Evolutionary conservation across 2,797 vertebrate genomes (phyloP), one percentile per base, ranked within the genome.

Genomic region (Discoglossus pictus): DNA sequence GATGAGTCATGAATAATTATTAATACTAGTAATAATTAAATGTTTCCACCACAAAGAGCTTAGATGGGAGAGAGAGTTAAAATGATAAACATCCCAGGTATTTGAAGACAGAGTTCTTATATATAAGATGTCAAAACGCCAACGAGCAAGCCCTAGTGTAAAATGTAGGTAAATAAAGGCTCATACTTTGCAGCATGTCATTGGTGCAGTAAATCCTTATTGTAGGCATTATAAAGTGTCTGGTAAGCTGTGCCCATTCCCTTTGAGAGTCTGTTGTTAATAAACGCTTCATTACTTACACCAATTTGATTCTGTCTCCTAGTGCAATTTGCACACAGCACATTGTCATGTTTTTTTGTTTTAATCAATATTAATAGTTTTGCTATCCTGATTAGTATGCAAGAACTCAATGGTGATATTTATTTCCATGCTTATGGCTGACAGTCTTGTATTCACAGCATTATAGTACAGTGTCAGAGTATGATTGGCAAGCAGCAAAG

Each of bases 361-460:
- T 48, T 48, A 36, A 61, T 61, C 43, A 61, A 48, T 61, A 61
- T 61, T 61, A 61, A 48, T 61, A 48, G 59, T 6, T 13, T 13
- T 10, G 27, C 25, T 46, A 1, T 8, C 17, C 24, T 48, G 17
- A 61, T 61, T 61, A 36, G 59, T 61, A 48, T 61, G 27, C 43
- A 48, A 8, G 43, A 38, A 48, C 38, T 35, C 36, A 18, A 47
- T 44, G 21, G 16, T 48, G 59, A 23, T 13, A 38, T 38, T 61
- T 50, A 48, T 61, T 48, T 48, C 27, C 13, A 61, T 47, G 11
- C 13, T 61, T 36, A 36, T 15, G 23, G 25, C 36, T 48, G 59
- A 61, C 58, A 61, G 47, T 46, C 25, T 61, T 47, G 8, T 61
- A 48, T 48, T 46, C 8, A 35, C 5, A 20, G 43, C 13, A 16